Evolutionary conservation across 1,140 invertebrate genomes (phyloP).

Genomic region (Drosophila sturtevanti): DNA sequence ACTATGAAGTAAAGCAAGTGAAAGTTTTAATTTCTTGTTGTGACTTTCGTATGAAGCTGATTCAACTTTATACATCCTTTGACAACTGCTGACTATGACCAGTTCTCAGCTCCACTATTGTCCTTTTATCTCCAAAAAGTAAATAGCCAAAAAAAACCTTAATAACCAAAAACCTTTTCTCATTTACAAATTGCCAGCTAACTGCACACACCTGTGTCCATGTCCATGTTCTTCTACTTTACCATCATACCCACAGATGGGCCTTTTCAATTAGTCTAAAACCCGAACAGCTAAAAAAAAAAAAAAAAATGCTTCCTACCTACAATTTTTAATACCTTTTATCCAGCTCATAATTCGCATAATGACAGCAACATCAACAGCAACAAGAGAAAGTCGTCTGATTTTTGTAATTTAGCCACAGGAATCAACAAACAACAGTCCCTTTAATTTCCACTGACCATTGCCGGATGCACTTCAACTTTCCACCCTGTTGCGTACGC

Average conservation of each 20-base stretch:
- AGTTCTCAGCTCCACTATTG: neutral
- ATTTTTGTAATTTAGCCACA: conserved; percentile 50
- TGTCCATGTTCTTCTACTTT: neutral
- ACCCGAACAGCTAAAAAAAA: conserved; percentile 38
- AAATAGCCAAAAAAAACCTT: neutral
- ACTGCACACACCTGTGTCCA: conserved; percentile 31
- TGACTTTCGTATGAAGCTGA: too few species aligned
- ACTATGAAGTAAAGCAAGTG: too few species aligned
- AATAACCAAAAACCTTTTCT: conserved; percentile 7
- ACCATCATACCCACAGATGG: conserved; percentile 13
- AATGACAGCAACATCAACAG: conserved; percentile 65
- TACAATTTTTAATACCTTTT: conserved; percentile 76
- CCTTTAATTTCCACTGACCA: conserved; percentile 56
- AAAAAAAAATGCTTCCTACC: conserved; percentile 51
- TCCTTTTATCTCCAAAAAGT: neutral
- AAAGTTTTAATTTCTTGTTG: too few species aligned
- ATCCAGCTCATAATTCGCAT: conserved; percentile 80
- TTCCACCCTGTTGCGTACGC: conserved; percentile 82
- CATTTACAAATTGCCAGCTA: conserved; percentile 63
- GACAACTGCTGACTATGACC: too few species aligned
- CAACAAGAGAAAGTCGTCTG: conserved; percentile 24
- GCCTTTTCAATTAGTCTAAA: conserved; percentile 80
- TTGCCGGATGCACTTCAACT: conserved; percentile 80
- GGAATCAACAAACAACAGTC: conserved; percentile 60
- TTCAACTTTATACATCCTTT: too few species aligned